These are phyloP conservation scores for Drosophila antonietae DNA, from an alignment of 2,888 invertebrate species.

Conservation along the genomic window DNA sequence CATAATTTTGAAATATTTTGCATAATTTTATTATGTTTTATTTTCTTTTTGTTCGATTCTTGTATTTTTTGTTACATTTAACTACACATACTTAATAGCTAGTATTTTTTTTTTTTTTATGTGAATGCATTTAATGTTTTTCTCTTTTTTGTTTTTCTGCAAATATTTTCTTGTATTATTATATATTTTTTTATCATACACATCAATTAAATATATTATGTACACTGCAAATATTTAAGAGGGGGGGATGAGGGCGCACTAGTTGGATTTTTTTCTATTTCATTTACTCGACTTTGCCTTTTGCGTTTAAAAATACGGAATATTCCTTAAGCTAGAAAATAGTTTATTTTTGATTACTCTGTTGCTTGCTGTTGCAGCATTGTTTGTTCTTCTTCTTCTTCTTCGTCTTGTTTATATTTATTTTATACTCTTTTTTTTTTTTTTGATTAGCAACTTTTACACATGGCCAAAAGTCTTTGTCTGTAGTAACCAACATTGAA, in stretches of 20 bases:
- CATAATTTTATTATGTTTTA: constrained; percentile 80
- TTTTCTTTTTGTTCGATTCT: constrained; percentile 46
- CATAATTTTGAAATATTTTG: constrained; percentile 51
- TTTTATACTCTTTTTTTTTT: constrained; percentile 59
- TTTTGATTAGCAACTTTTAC: constrained; percentile 50
- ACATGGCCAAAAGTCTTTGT: constrained; percentile 36
- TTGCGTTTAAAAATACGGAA: constrained; percentile 47
- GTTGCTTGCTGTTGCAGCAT: constrained; percentile 40
- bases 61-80: constrained; percentile 79
- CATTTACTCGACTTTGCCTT: constrained; percentile 6
- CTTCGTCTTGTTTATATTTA: constrained; percentile 34
- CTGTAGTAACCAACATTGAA: constrained; percentile 20
- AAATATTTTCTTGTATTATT: constrained; percentile 8
- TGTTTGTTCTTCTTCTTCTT: constrained; percentile 5
- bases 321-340: constrained; percentile 58
- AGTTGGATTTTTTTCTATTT: constrained; percentile 6
- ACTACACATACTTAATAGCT: constrained; percentile 81
- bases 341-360: constrained; percentile 77
- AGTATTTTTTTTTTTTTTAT: constrained; percentile 31
- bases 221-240: constrained; percentile 42
- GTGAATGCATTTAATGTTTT: constrained; percentile 47
- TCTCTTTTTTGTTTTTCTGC: background rate
- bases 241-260: constrained; percentile 1
- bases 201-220: constrained; percentile 51
- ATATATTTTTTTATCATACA: constrained; percentile 42